Evolutionary conservation across 2,888 invertebrate species (phyloP), one percentile per base, ranked within the genome.

Genomic region (Ophion obscuratus): DNA sequence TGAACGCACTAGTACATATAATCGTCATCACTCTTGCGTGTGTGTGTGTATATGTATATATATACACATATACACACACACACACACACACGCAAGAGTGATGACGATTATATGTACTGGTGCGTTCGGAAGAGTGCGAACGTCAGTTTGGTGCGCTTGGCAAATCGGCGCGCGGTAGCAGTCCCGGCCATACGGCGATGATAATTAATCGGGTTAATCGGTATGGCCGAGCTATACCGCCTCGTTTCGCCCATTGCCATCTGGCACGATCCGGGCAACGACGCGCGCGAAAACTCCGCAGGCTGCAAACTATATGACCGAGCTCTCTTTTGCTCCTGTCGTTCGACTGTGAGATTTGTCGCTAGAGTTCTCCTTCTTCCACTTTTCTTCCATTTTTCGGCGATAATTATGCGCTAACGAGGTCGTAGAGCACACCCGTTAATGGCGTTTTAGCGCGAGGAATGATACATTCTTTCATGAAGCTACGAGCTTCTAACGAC

Each of bases 131-230:
- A 74, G 61, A 66, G 78, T 67, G 80, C 76, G 85, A 73, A 61
- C 7, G 6, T 77, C 27, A 14, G 80, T 71, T 86, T 74, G 80
- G 83, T 85, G 81, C 61, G 62, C 82, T 87, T 81, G 82, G 74
- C 77, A 67, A 73, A 83, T 61, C 53, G 44, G 59, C 73, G 71
- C 62, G n/a, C 73, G 74, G 53, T 40, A 57, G 31, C 61, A 77
- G 62, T 57, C 71, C 67, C 79, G 70, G 75, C 89, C 91, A 89
- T 88, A 89, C 87, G 88, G 86, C 89, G 87, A 90, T 91, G 91
- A 85, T 91, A 91, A 92, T 92, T 90, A 92, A 92, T 92, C 89
- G 88, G 90, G 90, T 91, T 91, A 91, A 92, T 90, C 88, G 89
- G 81, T 80, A 86, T 31, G 47, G 47, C 44, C 53, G 83, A 27